Evolutionary conservation across 2,888 invertebrate species (phyloP), one percentile per base, ranked within the genome.

Genomic region (Troglohyphantes excavatus): DNA sequence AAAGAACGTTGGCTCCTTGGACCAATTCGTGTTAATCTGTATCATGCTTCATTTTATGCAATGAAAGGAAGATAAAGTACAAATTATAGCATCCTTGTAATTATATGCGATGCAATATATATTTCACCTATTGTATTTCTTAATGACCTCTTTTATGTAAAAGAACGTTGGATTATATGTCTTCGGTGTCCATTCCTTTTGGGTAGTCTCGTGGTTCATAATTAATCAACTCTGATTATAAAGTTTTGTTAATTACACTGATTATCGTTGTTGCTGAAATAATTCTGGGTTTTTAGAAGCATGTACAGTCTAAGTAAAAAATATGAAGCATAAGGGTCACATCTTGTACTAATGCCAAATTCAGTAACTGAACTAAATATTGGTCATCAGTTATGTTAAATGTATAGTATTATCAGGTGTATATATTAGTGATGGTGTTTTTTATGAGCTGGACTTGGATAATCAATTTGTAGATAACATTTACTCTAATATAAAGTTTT

Each of bases 121-220:
- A 63, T 63, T 63, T 63, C 65, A 65, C 23, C 65, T 19, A 65
- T 65, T 65, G 65, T 65, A 26, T 65, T 65, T 65, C 65, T 11
- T 13, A 23, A 65, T 65, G 26, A 26, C 19, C 26, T 65, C 26
- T 27, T 65, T 17, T 17, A 59, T 9, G n/a, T 7, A 21, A 21
- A 59, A 59, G 59, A 65, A 65, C 27, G 23, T 13, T 23, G 65
- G 17, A 65, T 26, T 65, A 26, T 26, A 26, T 13, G 65, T 65
- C 65, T 65, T 9, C 26, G 23, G 27, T 9, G 17, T 65, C 6
- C 26, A 65, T 65, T 65, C 17, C 23, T 65, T 65, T 23, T 65
- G 65, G 2, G 11, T 65, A 26, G 0, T 13, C 26, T 21, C 2
- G n/a, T 59, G n/a, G n/a, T 59, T 59, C 21, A 59, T 17, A 21